These are phyloP conservation scores for Sinonovacula constricta DNA, from an alignment of 1,140 invertebrate species.

Conservation along the genomic window DNA sequence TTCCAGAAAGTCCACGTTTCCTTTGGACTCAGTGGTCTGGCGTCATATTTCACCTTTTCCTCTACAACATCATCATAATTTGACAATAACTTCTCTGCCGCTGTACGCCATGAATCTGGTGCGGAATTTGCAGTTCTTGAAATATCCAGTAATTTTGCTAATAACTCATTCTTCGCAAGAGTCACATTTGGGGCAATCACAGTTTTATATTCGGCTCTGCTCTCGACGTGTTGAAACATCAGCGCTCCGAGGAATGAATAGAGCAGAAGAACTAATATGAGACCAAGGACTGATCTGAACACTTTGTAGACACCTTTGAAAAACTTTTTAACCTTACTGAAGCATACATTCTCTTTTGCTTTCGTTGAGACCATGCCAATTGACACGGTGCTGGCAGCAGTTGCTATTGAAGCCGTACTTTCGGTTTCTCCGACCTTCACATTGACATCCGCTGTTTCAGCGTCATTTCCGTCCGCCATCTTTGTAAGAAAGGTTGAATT, in stretches of 20 bases:
- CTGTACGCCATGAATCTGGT: not conserved
- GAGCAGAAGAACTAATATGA: conserved; percentile 3
- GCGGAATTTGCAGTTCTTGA: too few relatives aligned
- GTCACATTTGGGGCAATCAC: too few relatives aligned
- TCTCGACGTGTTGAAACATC: conserved; percentile 23
- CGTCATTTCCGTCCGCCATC: too few relatives aligned
- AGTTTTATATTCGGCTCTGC: conserved; percentile 26
- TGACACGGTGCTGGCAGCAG: too few relatives aligned
- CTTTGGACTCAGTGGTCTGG: conserved; percentile 8
- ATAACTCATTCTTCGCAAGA: not conserved
- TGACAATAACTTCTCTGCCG: not conserved
- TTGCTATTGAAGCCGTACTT: too few relatives aligned
- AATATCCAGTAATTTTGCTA: too few relatives aligned
- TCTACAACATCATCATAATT: conserved; percentile 15
- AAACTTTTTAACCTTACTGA: conserved; percentile 12
- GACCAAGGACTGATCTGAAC: conserved; percentile 7
- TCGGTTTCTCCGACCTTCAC: too few relatives aligned
- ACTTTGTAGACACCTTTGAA: conserved; percentile 15
- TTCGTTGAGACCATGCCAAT: too few relatives aligned
- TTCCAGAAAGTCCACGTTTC: conserved; percentile 75
- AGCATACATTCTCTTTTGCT: not conserved
- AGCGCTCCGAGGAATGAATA: conserved; percentile 21
- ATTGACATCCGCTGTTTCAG: too few relatives aligned
- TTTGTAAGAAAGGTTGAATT: too few relatives aligned
- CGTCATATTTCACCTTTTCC: conserved; percentile 11